Evolutionary conservation across 2,797 vertebrate species (phyloP), one percentile per base, ranked within the genome.

Genomic region (Siniperca obscura): DNA sequence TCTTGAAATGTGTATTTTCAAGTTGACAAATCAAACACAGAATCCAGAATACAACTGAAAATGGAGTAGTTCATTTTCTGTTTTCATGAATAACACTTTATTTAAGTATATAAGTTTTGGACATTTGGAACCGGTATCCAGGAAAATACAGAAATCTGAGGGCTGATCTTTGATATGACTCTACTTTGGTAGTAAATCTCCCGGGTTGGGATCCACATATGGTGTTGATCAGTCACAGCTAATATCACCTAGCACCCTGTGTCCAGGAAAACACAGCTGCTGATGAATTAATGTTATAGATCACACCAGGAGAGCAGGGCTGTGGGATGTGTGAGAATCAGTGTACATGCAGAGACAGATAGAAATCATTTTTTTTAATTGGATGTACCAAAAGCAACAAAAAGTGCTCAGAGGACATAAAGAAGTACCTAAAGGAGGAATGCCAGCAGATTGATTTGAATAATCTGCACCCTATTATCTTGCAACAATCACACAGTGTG

Each of bases 171-270:
- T 89, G 73, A 74, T 70, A 75, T 14, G 59, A 42, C 77, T 82
- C 83, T 42, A 87, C 84, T 90, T 69, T 82, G 77, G 86, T 68
- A 81, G 78, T 86, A 90, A 89, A 90, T 87, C 81, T 87, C 86
- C 67, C 6, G 17, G 44, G 77, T 82, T 84, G 38, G 68, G 87
- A 88, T 90, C 80, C 83, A 89, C 90, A 93, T 90, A 86, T 94
- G 94, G 80, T 89, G 81, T 86, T 90, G 89, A 91, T 93, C 90
- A 93, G 93, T 94, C 93, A 93, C 90, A 91, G 91, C 84, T 90
- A 92, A 93, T 91, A 92, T 92, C 91, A 90, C 84, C 86, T 84
- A 83, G 86, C 87, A 86, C 84, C 87, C 87, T 83, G 81, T 78
- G 78, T 88, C 71, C 85, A 89, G 81, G 86, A 81, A 89, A 92